Conservation (phyloP, 1,140 invertebrate species). For the Archivesica marissinica region DNA sequence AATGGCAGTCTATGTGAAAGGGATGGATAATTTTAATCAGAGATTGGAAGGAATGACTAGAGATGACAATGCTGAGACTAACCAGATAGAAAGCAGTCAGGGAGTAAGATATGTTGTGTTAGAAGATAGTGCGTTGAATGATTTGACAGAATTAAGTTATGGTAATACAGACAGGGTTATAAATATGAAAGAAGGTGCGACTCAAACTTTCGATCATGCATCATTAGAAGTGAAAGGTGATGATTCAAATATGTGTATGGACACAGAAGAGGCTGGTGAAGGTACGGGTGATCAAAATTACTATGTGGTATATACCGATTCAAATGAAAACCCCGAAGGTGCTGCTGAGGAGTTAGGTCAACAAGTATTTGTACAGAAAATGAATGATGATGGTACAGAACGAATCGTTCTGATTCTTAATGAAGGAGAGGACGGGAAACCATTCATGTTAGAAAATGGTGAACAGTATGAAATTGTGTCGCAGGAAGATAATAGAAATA, state of each 20-base stretch:
- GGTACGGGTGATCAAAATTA: not conserved
- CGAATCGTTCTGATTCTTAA: slow-evolving; percentile 30
- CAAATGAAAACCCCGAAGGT: not conserved
- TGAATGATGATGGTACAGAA: not conserved
- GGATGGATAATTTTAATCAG: not conserved
- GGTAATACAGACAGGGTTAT: not conserved
- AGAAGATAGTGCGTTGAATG: not conserved
- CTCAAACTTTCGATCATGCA: not conserved
- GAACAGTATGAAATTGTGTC: slow-evolving; percentile 3
- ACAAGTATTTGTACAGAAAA: not conserved
- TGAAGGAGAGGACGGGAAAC: not conserved
- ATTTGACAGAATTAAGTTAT: not conserved
- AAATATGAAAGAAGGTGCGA: not conserved
- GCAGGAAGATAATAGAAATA: not conserved
- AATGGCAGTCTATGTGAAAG: slow-evolving; percentile 41
- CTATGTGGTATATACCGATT: slow-evolving; percentile 1
- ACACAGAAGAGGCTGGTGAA: no score
- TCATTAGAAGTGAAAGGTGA: not conserved
- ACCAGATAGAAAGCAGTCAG: no score
- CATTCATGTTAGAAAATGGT: not conserved
- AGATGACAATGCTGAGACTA: no score
- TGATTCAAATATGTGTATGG: not conserved
- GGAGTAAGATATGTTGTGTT: not conserved
- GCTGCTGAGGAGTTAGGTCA: not conserved
- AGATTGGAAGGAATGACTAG: not conserved